Evolutionary conservation across 2,113 vertebrate genomes (phyloP), one percentile per base, ranked within the genome.

Genomic region (Emberiza fucata): DNA sequence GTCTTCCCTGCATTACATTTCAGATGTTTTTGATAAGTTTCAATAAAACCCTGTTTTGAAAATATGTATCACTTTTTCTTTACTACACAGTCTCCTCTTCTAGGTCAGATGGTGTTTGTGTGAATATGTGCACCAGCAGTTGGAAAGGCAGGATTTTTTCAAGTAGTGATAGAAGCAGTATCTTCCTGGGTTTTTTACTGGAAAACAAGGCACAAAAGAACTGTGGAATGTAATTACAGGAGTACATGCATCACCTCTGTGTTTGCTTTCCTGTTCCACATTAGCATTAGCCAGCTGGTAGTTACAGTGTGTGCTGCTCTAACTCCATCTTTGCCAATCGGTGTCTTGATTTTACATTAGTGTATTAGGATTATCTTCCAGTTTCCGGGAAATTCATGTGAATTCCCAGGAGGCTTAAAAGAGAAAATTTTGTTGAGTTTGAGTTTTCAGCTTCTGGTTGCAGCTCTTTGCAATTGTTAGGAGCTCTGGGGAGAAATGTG

Each of bases 21-120:
- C 51, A 57, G 71, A 66, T 0, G 0, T 11, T 85, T 91, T 95
- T 90, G 7, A 65, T 89, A 73, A 86, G 12, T 94, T 91, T 35
- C 22, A 97, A 92, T 97, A 95, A 96, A 93, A 88, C 33, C 40
- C 10, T 44, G 11, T 87, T 93, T 93, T 82, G 63, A 78, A 83
- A 92, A n/a, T 45, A 11, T 1, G 1, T 44, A 3, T 70, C 8
- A 56, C 9, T 79, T 50, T 85, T 93, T 88, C 37, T 90, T 95
- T 65, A 16, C 53, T 61, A 9, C 69, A 12, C 8, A 27, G 2
- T 44, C n/a, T 33, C 7, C 44, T 75, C 8, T 91, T 16, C 47
- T 37, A 7, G 22, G 10, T 65, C 16, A 22, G 23, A 14, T 68
- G 45, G 23, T 40, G 14, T 64, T 75, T 79, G 31, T 42, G 48